A percentile compares a stretch with the other conserved stretches of the same genome.
phyloP scores from a whole-genome alignment of 2,888 invertebrate species.

The Drosophila greeni region DNA sequence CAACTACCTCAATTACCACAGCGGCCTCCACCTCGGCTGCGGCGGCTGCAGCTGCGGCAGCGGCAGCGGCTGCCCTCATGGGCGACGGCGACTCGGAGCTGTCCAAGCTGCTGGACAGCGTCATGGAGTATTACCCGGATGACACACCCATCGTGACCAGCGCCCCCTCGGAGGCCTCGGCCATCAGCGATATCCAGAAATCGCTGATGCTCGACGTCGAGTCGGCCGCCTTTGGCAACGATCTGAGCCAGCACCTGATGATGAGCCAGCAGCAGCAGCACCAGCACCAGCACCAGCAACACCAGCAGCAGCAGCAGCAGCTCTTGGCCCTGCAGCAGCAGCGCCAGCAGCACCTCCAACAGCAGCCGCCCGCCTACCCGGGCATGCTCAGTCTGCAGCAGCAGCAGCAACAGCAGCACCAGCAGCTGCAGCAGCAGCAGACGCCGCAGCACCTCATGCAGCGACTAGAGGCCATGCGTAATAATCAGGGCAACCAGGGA shows the following conservation, averaged over 20 bases:
- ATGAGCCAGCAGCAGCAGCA: constrained; percentile 65
- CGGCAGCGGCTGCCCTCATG: constrained; percentile 46
- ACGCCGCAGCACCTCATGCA: constrained; percentile 55
- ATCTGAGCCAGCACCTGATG: constrained; percentile 49
- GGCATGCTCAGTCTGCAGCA: constrained; percentile 65
- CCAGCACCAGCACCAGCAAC: constrained; percentile 54
- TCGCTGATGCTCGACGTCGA: constrained; percentile 94
- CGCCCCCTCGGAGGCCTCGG: constrained; percentile 78
- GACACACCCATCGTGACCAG: constrained; percentile 71
- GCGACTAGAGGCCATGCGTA: constrained; percentile 63
- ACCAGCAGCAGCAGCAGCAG: constrained; percentile 38
- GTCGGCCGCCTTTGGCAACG: constrained; percentile 78
- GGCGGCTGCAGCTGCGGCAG: constrained; percentile 58
- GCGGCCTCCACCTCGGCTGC: constrained; percentile 68
- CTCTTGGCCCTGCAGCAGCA: constrained; percentile 48
- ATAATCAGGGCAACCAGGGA: constrained; percentile 73
- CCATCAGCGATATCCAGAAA: constrained; percentile 93
- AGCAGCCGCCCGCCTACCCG: constrained; percentile 75
- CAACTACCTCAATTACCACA: constrained; percentile 77
- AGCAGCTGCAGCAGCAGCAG: constrained; percentile 60
- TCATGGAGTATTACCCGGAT: constrained; percentile 89
- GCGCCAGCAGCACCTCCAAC: constrained; percentile 65
- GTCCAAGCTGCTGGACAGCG: constrained; percentile 91
- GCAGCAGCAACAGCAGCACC: constrained; percentile 53
- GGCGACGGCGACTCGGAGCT: constrained; percentile 83